Evolutionary conservation across 2,797 vertebrate species (phyloP).

Genomic region (Decapterus maruadsi): DNA sequence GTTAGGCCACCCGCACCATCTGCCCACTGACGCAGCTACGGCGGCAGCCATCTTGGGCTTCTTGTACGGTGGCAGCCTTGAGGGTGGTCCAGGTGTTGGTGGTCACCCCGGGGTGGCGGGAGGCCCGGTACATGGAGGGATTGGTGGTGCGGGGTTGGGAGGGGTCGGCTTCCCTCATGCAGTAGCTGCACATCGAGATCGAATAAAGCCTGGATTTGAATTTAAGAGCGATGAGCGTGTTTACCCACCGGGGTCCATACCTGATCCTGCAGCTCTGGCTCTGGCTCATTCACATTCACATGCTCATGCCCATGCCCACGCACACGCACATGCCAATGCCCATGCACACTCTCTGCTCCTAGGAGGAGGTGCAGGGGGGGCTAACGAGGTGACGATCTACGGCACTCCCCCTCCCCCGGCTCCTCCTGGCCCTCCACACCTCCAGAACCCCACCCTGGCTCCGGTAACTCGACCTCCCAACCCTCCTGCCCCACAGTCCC

Average conservation of each 20-base stretch:
- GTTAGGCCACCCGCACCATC: conserved; percentile 83
- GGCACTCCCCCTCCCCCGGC: conserved; percentile 85
- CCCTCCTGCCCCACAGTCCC: conserved; percentile 87
- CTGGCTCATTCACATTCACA: conserved; percentile 84
- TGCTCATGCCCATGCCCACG: conserved; percentile 65
- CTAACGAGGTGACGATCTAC: conserved; percentile 85
- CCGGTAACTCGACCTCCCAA: conserved; percentile 86
- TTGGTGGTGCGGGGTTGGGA: conserved; percentile 86
- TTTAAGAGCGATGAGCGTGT: conserved; percentile 93
- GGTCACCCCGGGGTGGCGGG: conserved; percentile 79
- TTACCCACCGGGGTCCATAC: conserved; percentile 87
- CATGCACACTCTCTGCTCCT: conserved; percentile 86
- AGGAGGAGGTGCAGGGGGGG: conserved; percentile 77
- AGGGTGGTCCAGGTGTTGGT: conserved; percentile 87
- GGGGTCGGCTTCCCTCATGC: conserved; percentile 90
- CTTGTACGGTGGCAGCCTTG: conserved; percentile 92
- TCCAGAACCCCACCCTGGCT: conserved; percentile 79
- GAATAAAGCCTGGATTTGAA: conserved; percentile 95
- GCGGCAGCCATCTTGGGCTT: conserved; percentile 96
- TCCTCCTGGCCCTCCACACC: conserved; percentile 77
- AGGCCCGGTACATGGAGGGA: conserved; percentile 82
- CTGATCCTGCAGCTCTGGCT: conserved; percentile 85
- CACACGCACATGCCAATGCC: conserved; percentile 65
- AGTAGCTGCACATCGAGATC: conserved; percentile 89
- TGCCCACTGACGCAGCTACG: conserved; percentile 88